Percentiles rank a stretch among this genome's conserved stretches.
Conservation (phyloP, 2,797 vertebrate species). For the Squalus acanthias region DNA sequence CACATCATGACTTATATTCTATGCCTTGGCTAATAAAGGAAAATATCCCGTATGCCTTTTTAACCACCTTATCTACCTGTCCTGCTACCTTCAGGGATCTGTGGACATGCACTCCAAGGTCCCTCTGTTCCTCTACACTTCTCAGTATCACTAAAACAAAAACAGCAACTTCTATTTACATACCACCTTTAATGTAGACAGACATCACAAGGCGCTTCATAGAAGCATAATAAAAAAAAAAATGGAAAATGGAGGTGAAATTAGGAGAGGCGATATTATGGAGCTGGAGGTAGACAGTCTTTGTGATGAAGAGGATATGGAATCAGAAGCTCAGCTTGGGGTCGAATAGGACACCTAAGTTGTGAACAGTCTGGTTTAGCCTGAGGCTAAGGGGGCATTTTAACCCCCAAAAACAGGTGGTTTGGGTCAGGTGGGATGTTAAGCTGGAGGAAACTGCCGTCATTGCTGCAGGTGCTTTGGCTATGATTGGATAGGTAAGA, state of each 20-base stretch:
- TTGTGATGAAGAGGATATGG: not conserved
- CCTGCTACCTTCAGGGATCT: no score
- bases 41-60: no score
- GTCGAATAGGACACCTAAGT: not conserved
- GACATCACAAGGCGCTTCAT: not conserved
- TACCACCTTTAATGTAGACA: not conserved
- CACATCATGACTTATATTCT: no score
- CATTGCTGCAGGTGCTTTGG: not conserved
- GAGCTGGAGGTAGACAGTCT: not conserved
- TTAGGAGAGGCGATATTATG: not conserved
- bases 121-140: no score
- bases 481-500: not conserved
- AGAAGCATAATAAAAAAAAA: not conserved
- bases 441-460: not conserved
- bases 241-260: not conserved
- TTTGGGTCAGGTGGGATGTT: not conserved
- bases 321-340: not conserved
- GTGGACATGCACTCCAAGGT: no score
- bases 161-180: not conserved
- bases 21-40: no score
- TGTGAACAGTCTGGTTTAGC: not conserved
- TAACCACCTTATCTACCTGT: no score
- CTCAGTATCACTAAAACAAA: not conserved
- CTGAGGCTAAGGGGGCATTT: not conserved
- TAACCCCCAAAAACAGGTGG: not conserved